Evolutionary conservation across 2,888 invertebrate species (phyloP).

Genomic region (Harpalus rubripes): DNA sequence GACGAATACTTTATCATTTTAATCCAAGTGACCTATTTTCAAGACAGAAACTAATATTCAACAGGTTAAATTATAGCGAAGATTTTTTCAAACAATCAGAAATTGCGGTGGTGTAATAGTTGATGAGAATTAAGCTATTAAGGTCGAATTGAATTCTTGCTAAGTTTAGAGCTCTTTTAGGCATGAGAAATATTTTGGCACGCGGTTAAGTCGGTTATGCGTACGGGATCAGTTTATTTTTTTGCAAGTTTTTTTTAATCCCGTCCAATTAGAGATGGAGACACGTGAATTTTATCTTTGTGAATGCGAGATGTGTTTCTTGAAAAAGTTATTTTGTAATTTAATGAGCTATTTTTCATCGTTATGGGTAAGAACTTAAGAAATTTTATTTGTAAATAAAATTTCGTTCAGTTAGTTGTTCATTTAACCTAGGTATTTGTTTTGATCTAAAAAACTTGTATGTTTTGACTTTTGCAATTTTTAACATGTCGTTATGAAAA

Average conservation of each 20-base stretch:
- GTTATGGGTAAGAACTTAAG: neutral
- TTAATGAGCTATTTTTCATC: neutral
- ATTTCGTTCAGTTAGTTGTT: neutral
- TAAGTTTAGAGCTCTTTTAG: slow-evolving; percentile 47
- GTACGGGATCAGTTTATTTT: slow-evolving; percentile 34
- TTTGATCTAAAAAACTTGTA: neutral
- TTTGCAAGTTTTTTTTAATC: slow-evolving; percentile 10
- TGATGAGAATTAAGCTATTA: slow-evolving; percentile 9
- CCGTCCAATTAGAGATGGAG: slow-evolving; percentile 40
- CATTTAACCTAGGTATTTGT: slow-evolving; percentile 20
- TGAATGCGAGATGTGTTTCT: slow-evolving; percentile 1
- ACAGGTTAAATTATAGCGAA: slow-evolving; percentile 46
- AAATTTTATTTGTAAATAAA: neutral
- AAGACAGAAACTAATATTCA: slow-evolving; percentile 47
- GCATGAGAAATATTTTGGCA: slow-evolving; percentile 59
- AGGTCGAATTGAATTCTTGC: slow-evolving; percentile 56
- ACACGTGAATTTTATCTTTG: slow-evolving; percentile 29
- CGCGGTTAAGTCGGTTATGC: slow-evolving; percentile 21
- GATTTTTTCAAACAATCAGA: slow-evolving; percentile 18
- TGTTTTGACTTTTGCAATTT: neutral
- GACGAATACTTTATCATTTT: slow-evolving; percentile 37
- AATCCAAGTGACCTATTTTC: slow-evolving; percentile 51
- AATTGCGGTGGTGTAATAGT: slow-evolving; percentile 4
- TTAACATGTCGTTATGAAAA: neutral
- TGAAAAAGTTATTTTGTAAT: neutral